Percentiles rank a stretch among this genome's conserved stretches.
These are phyloP conservation scores for Sycophila texana DNA, from an alignment of 2,888 invertebrate species.

Conservation along the genomic window DNA sequence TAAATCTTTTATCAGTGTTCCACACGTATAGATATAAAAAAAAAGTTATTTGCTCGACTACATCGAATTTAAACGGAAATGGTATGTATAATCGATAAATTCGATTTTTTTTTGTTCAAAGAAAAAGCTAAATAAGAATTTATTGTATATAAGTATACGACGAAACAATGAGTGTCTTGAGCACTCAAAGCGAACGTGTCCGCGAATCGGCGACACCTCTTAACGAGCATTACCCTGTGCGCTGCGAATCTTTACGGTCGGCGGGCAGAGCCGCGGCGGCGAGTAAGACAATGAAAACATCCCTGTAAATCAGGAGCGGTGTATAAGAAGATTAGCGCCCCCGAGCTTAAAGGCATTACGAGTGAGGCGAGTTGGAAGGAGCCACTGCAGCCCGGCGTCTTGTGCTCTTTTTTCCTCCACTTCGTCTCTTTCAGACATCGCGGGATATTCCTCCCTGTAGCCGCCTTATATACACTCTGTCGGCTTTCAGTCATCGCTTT, in stretches of 20 bases:
- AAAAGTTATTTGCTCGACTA: too few species aligned
- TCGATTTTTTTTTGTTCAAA: too few species aligned
- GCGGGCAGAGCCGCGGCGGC: slow-evolving; percentile 58
- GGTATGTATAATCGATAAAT: too few species aligned
- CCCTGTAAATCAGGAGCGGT: slow-evolving; percentile 71
- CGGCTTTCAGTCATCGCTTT: background rate
- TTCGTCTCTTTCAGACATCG: slow-evolving; percentile 17
- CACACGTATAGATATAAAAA: too few species aligned
- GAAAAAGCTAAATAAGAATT: too few species aligned
- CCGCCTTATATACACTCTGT: background rate
- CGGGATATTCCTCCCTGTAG: slow-evolving; percentile 16
- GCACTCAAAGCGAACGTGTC: slow-evolving; percentile 40
- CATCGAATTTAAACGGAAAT: too few species aligned
- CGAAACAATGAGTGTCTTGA: background rate
- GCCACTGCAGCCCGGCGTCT: slow-evolving; percentile 33
- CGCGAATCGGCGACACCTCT: slow-evolving; percentile 58
- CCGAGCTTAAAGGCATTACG: slow-evolving; percentile 69
- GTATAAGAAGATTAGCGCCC: slow-evolving; percentile 69
- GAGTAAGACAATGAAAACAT: slow-evolving; percentile 71
- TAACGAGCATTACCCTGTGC: slow-evolving; percentile 47
- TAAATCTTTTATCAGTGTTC: too few species aligned
- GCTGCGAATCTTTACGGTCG: slow-evolving; percentile 59
- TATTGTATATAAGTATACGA: too few species aligned
- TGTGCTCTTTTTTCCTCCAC: slow-evolving; percentile 13
- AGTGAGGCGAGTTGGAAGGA: slow-evolving; percentile 61